Evolutionary conservation across 2,888 invertebrate species (phyloP).

Genomic region (Agriotes lineatus): DNA sequence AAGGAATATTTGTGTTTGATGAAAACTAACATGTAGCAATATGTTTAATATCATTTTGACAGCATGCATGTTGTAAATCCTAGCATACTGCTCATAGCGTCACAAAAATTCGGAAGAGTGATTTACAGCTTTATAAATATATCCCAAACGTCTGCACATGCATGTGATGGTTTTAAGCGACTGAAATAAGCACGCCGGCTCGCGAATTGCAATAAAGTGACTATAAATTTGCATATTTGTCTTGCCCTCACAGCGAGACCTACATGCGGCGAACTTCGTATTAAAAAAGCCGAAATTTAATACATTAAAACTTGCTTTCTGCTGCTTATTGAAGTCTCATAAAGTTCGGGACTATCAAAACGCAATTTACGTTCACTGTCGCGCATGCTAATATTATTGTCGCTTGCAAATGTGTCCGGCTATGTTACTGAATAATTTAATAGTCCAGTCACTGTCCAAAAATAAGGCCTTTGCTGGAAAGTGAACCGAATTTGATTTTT

Average conservation of each 20-base stretch:
- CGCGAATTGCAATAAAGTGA: slow-evolving; percentile 37
- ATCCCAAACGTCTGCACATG: slow-evolving; percentile 27
- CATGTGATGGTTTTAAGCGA: slow-evolving; percentile 25
- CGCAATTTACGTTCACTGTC: no score
- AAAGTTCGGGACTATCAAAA: slow-evolving; percentile 34
- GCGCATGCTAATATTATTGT: no score
- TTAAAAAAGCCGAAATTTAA: slow-evolving; percentile 31
- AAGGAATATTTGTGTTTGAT: no score
- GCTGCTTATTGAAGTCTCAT: slow-evolving; percentile 34
- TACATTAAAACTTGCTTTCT: slow-evolving; percentile 30
- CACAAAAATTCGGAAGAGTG: slow-evolving; percentile 16
- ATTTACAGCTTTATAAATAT: slow-evolving; percentile 33
- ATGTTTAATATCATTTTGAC: no score
- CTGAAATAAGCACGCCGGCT: slow-evolving; percentile 27
- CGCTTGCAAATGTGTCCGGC: no score
- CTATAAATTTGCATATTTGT: slow-evolving; percentile 38
- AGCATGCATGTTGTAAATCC: no score
- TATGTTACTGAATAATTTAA: no score
- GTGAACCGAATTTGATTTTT: no score
- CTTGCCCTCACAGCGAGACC: slow-evolving; percentile 38
- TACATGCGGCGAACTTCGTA: slow-evolving; percentile 2
- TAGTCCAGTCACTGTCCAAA: no score
- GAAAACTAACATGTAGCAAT: no score
- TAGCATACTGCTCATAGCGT: no score
- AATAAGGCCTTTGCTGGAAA: no score